phyloP scores from a whole-genome alignment of 2,113 vertebrate species.

The Podarcis muralis region DNA sequence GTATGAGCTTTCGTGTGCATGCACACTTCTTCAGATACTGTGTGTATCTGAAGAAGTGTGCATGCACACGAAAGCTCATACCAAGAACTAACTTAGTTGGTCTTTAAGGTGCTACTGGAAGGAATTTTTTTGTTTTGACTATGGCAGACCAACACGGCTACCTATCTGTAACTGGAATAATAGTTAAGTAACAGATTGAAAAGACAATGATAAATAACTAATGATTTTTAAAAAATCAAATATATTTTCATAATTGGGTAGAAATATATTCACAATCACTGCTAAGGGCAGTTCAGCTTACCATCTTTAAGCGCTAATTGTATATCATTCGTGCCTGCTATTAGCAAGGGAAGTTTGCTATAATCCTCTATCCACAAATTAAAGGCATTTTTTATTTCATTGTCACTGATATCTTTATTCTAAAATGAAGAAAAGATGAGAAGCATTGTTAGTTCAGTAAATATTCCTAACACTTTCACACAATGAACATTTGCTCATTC shows the following conservation, averaged over 20 bases:
- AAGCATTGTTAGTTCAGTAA: neutral
- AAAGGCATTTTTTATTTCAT: slow-evolving; percentile 83
- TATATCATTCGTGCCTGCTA: slow-evolving; percentile 75
- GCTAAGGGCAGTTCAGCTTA: slow-evolving; percentile 45
- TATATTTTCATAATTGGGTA: neutral
- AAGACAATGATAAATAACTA: neutral
- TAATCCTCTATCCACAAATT: slow-evolving; percentile 85
- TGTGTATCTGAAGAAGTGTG: too few species aligned
- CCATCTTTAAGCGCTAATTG: slow-evolving; percentile 81
- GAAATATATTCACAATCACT: neutral
- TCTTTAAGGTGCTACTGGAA: too few species aligned
- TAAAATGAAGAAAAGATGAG: slow-evolving; percentile 58
- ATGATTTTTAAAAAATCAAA: neutral
- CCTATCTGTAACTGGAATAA: too few species aligned
- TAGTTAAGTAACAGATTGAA: neutral
- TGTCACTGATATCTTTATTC: slow-evolving; percentile 75
- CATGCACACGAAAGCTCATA: too few species aligned
- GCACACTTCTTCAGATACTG: too few species aligned
- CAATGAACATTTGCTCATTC: neutral
- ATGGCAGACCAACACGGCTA: too few species aligned
- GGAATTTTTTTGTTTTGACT: too few species aligned
- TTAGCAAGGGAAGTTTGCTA: slow-evolving; percentile 81
- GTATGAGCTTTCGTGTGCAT: too few species aligned
- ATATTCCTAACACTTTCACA: neutral
- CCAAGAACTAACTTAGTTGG: too few species aligned